Conservation (phyloP, 2,888 invertebrate species). For the Ophion obscuratus region DNA sequence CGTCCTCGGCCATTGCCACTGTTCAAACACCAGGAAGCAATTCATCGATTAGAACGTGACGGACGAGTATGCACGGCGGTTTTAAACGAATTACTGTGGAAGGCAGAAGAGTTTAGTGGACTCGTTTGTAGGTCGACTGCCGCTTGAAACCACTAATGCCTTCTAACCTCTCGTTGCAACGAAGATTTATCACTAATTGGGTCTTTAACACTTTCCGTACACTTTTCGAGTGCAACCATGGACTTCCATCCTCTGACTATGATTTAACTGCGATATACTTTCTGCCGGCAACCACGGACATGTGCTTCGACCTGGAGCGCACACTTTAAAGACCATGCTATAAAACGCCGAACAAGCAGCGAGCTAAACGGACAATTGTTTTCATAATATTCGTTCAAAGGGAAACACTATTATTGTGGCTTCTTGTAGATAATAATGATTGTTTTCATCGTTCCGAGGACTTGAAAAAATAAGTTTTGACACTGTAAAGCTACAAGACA, state of each 20-base stretch:
- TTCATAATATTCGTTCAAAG: neutral
- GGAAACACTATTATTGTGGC: neutral
- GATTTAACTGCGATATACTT: neutral
- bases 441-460: neutral
- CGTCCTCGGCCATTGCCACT: conserved; percentile 87
- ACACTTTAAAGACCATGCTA: conserved; percentile 2
- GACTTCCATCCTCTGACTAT: neutral
- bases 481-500: too few relatives aligned
- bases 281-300: neutral
- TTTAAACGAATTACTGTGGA: conserved; percentile 14
- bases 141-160: neutral
- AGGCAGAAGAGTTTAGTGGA: conserved; percentile 10
- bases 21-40: conserved; percentile 47
- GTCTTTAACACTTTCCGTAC: neutral
- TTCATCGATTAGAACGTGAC: conserved; percentile 54
- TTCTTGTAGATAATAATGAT: neutral
- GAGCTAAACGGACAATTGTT: conserved; percentile 11
- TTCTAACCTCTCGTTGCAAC: conserved; percentile 13
- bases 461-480: neutral
- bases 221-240: neutral
- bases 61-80: neutral
- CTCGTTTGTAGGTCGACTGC: conserved; percentile 46
- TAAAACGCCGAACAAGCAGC: conserved; percentile 2
- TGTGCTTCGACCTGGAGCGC: neutral
- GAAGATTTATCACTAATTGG: conserved; percentile 35